Conservation (phyloP, 2,797 vertebrate species). For the Taeniopygia guttata region DNA sequence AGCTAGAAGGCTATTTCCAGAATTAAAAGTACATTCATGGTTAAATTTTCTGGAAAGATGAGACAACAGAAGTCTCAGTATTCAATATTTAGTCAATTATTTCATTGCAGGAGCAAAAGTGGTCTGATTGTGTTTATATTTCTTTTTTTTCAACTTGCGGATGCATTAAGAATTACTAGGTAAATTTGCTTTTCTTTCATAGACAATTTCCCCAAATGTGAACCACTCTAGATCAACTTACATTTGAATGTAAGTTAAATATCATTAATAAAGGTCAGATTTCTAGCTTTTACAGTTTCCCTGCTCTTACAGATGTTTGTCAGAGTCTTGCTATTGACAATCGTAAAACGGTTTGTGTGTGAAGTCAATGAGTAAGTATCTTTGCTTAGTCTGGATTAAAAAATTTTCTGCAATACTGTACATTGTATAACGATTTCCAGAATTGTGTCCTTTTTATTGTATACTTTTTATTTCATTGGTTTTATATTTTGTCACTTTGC, state of each 20-base stretch:
- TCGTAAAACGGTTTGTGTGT: slow-evolving; percentile 56
- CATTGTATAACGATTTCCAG: slow-evolving; percentile 46
- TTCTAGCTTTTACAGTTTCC: slow-evolving; percentile 67
- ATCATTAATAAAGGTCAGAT: slow-evolving; percentile 36
- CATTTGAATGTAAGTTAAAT: slow-evolving; percentile 38
- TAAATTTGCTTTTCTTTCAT: not conserved
- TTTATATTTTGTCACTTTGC: slow-evolving; percentile 49
- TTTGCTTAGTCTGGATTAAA: slow-evolving; percentile 29
- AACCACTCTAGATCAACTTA: slow-evolving; percentile 25
- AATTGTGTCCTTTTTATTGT: slow-evolving; percentile 47
- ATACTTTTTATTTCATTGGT: slow-evolving; percentile 28
- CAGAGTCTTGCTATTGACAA: slow-evolving; percentile 63
- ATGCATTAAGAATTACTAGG: not conserved
- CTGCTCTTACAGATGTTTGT: slow-evolving; percentile 62
- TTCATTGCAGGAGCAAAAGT: not conserved
- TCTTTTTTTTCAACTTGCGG: not conserved
- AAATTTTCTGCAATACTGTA: slow-evolving; percentile 20
- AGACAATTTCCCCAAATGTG: not conserved
- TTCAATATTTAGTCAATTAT: not conserved
- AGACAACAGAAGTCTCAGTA: not conserved
- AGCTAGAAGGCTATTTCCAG: not conserved
- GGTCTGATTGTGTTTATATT: not conserved
- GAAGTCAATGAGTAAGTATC: slow-evolving; percentile 60
- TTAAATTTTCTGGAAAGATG: not conserved
- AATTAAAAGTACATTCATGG: not conserved